These are phyloP conservation scores for Nematostella vectensis DNA, from an alignment of 92 coral and sea anemone genomes.

Conservation along the genomic window DNA sequence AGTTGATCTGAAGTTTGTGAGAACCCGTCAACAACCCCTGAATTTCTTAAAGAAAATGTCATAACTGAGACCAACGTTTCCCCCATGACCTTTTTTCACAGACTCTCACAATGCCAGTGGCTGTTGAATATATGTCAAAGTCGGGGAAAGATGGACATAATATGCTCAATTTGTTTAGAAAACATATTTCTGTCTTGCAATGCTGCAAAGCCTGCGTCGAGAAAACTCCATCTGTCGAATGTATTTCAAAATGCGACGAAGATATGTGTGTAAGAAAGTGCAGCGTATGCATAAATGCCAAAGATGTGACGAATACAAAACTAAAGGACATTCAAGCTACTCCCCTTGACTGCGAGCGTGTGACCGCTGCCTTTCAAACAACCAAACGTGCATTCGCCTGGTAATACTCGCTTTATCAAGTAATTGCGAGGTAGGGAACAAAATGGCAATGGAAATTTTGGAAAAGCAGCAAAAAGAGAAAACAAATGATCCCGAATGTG, in stretches of 20 bases:
- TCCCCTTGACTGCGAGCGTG: neutral
- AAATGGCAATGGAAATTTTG: slow-evolving; percentile 1
- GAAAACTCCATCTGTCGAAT: neutral
- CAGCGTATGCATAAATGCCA: too few species aligned
- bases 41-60: slow-evolving; percentile 8
- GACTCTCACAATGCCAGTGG: neutral
- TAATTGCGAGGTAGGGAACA: slow-evolving; percentile 7
- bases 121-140: neutral
- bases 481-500: neutral
- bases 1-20: slow-evolving; percentile 20
- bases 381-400: neutral
- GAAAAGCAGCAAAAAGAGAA: neutral
- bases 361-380: neutral
- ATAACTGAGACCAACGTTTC: neutral
- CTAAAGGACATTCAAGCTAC: neutral
- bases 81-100: neutral
- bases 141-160: neutral
- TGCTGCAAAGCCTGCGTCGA: neutral
- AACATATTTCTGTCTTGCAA: neutral
- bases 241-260: too few species aligned
- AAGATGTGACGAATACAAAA: neutral
- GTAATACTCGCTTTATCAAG: neutral
- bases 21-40: slow-evolving; percentile 28
- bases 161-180: neutral
- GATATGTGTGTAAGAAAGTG: too few species aligned